These are phyloP conservation scores for Apamea epomidion DNA, from an alignment of 2,888 invertebrate species.

Conservation along the genomic window DNA sequence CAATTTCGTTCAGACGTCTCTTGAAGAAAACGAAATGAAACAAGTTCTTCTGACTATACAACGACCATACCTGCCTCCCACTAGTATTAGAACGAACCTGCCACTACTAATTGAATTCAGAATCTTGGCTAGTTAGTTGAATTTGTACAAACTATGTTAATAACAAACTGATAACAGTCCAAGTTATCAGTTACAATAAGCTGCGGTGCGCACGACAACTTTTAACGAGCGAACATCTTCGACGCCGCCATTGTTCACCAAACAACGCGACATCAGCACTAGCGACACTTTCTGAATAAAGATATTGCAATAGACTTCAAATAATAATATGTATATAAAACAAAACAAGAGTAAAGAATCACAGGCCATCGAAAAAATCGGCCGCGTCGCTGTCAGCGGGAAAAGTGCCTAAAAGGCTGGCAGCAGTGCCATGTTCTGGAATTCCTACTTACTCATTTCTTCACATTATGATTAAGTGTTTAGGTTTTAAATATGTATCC, in stretches of 20 bases:
- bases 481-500: neutral
- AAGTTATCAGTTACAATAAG: slow-evolving; percentile 36
- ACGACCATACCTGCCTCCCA: neutral
- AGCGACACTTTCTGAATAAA: neutral
- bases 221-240: slow-evolving; percentile 51
- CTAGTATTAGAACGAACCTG: neutral
- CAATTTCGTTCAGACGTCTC: neutral
- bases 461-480: no score
- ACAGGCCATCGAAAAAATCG: no score
- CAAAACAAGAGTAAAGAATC: no score
- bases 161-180: slow-evolving; percentile 20
- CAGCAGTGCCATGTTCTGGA: no score
- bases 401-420: no score
- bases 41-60: no score
- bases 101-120: slow-evolving; percentile 5
- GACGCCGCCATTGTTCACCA: slow-evolving; percentile 4
- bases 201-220: slow-evolving; percentile 44
- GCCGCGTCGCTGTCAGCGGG: no score
- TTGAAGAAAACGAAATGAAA: neutral
- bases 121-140: slow-evolving; percentile 7
- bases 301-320: neutral
- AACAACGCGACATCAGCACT: neutral
- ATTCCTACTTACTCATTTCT: no score
- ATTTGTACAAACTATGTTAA: slow-evolving; percentile 34
- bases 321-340: no score